phyloP scores from a whole-genome alignment of 30 jellyfish, hydroid and myxozoan species.

The Cassiopea xamachana region DNA sequence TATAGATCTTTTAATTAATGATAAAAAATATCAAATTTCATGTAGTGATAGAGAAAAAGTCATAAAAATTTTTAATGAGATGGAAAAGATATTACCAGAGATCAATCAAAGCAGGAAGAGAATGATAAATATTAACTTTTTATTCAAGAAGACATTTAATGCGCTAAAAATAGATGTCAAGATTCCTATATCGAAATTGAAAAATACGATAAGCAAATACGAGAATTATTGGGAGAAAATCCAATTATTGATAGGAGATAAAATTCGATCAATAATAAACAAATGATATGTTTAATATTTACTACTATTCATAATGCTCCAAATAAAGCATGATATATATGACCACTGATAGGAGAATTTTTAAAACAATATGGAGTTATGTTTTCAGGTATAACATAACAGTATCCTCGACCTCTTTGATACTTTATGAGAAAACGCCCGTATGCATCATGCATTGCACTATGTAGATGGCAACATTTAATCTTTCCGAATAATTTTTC shows the following conservation, averaged over 20 bases:
- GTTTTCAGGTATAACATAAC: conserved; percentile 9
- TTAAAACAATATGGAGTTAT: neutral
- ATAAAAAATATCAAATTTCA: neutral
- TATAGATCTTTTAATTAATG: conserved; percentile 2
- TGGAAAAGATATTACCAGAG: conserved; percentile 23
- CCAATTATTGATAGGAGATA: conserved; percentile 10
- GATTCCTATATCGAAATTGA: conserved; percentile 5
- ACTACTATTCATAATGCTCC: conserved; percentile 7
- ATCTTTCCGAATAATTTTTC: neutral
- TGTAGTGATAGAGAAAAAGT: conserved; percentile 31
- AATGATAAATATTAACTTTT: conserved; percentile 38
- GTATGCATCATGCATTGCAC: conserved; percentile 6
- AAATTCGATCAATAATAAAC: conserved; percentile 2
- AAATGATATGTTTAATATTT: conserved; percentile 8
- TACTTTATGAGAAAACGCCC: conserved; percentile 12
- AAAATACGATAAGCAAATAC: conserved; percentile 9
- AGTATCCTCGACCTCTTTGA: neutral
- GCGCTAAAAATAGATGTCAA: conserved; percentile 13
- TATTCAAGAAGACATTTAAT: conserved; percentile 22
- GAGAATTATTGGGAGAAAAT: conserved; percentile 11
- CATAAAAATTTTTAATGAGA: conserved; percentile 27
- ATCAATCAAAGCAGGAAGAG: conserved; percentile 32
- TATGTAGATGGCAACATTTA: conserved; percentile 27
- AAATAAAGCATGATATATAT: neutral
- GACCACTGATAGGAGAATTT: neutral